Evolutionary conservation across 2,113 vertebrate genomes (phyloP), one percentile per base, ranked within the genome.

Genomic region (Eolophus roseicapilla): DNA sequence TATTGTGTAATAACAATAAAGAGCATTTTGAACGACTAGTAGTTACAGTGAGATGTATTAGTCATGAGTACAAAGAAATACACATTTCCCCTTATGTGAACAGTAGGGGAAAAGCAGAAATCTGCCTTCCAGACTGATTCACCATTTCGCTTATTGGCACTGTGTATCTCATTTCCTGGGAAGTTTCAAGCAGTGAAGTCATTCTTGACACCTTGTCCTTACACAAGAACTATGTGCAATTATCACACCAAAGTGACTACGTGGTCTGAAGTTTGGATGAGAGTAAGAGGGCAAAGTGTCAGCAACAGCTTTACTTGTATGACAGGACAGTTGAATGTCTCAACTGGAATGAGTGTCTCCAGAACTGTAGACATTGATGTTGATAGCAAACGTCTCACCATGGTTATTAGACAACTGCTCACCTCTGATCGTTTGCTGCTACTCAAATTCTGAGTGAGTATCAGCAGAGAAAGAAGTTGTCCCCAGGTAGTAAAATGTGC

Each of bases 1-100:
- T 27, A 8, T 16, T 49, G 53, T 35, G 43, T 21, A 15, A 13
- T 20, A 23, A 39, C 18, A 77, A 52, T 2, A 29, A 44, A 17
- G 7, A 29, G 14, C 7, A 27, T 50, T 82, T 78, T 1, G 7
- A 60, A 41, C 5, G 23, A 19, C 17, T 64, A n/a, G 16, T 64
- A 41, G n/a, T 35, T 73, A 57, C 23, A 63, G 23, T 12, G 28
- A 77, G 70, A 50, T 18, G 11, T 9, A 12, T 39, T 53, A 29
- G 24, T 37, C 20, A 46, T 5, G 15, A 25, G 23, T 20, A 15
- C 39, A 83, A 53, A 74, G 53, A 65, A 74, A 53, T 3, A 10
- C 10, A 9, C 8, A 3, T 83, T 92, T 70, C 3, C 15, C 6
- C 7, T 12, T 43, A 10, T 1, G 8, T 1, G 5, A 60, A 11